Base-by-base conservation (phyloP, 1,140 invertebrate genomes). In the Drosophila nigrodunni region DNA sequence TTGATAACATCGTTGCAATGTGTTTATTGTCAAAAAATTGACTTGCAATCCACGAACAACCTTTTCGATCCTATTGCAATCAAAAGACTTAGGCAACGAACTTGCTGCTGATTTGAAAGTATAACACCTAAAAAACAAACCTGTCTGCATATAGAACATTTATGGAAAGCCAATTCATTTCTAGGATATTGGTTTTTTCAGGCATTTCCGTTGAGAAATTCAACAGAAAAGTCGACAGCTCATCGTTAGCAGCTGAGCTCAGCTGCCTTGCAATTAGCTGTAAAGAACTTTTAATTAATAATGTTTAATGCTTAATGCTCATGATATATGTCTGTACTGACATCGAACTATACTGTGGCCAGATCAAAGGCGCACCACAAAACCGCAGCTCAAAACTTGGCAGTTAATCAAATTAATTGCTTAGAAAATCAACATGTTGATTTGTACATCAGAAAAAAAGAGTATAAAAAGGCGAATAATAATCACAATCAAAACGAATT, bases 361-460 rank as follows among this genome's bases (percentile, higher is more conserved):
- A 78, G 82, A 86, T 86, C 82, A 87, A 86, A 85, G 72, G 62
- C 39, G 55, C 62, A 30, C 70, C 58, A 50, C 37, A 30, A 71
- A 87, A 88, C 85, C 85, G 80, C 83, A 83, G 85, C 25, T 61
- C 77, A 37, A 58, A 70, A 61, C 75, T 71, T 72, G 80, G 77
- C 85, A 89, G 80, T 89, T 89, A 89, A 89, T 89, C 85, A 89
- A 89, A 78, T 85, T 89, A 85, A 89, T 89, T 89, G 85, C 80
- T 76, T 69, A 89, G 85, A 89, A 88, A 88, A 88, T 88, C 83
- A 88, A 82, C 83, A 87, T 88, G 82, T 87, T 83, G 15, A 69
- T 60, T 77, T 78, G 52, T 66, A 68, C 58, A 77, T 59, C 61
- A 5, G 25, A 30, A 37, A 34, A 34, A 43, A 7, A 21, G n/a